These are phyloP conservation scores for Zosterops lateralis DNA, from an alignment of 2,113 vertebrate species.

Conservation along the genomic window DNA sequence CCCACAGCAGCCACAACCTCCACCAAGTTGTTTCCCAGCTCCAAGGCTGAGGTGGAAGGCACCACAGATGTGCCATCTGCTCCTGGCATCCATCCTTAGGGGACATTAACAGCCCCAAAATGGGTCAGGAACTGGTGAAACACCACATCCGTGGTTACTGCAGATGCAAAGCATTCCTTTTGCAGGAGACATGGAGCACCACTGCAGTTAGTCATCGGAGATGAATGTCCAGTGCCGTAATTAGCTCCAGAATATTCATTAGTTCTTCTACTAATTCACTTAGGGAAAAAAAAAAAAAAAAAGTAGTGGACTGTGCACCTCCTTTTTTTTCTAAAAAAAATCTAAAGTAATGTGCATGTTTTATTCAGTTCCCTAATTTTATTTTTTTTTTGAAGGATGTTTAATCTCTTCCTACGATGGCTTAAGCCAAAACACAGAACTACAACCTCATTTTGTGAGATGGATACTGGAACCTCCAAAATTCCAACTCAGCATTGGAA, in stretches of 20 bases:
- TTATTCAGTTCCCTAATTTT: not conserved
- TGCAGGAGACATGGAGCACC: accelerated
- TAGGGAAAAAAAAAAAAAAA: accelerated
- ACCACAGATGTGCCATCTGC: not conserved
- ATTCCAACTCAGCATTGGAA: not conserved
- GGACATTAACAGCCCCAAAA: not conserved
- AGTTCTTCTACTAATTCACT: not conserved
- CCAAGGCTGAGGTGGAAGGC: not conserved
- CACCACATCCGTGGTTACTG: not conserved
- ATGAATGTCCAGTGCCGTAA: not conserved
- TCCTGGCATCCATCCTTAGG: not conserved
- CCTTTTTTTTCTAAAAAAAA: not conserved
- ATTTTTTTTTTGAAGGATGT: not conserved
- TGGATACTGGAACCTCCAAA: not conserved
- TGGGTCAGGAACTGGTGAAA: not conserved
- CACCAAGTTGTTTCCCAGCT: not conserved
- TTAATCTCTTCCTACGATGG: not conserved
- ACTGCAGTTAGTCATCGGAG: not conserved
- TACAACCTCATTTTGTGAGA: not conserved
- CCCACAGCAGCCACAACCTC: not conserved
- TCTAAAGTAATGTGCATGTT: not conserved
- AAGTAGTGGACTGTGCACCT: not conserved
- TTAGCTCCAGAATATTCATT: slow-evolving; percentile 26
- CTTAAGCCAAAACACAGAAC: not conserved
- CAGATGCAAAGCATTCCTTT: not conserved